Base-by-base conservation (phyloP, 1,140 invertebrate species). In the Sipha flava region DNA sequence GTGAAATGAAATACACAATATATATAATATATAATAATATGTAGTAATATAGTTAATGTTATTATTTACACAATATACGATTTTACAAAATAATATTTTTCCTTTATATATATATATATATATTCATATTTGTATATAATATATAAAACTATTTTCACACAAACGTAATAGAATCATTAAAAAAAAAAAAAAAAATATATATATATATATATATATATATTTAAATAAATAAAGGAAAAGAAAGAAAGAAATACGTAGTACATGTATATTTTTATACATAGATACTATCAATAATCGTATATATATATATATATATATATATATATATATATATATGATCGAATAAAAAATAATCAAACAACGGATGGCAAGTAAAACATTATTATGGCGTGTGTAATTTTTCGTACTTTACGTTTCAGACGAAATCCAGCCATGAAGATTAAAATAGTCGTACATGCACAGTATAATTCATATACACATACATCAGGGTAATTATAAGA, bases 81-180 rank as follows among this genome's bases (percentile, higher is more conserved):
- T 70, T 70, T 47, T 47, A 70, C 66, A 47, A 47, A 70, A 70
- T 70, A 47, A 66, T 70, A 29, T 47, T 70, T 70, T 70, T 29
- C 23, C 23, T 29, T 70, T 47, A 29, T 64, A 37, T 37, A 37
- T 40, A 40, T 40, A 64, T 68, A 68, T 70, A 70, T 68, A 18
- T 47, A 43, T 45, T 43, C 12, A 23, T 43, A 66, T 31, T 59
- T 18, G n/a, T n/a, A n/a, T n/a, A n/a, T n/a, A 23, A 14, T 43
- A 43, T 70, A 70, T 47, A 70, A 70, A 70, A 70, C 43, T 47
- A 47, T 29, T 70, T 18, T 70, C 66, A 70, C 66, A 70, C 66
- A 47, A 70, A 70, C 66, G 66, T 47, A 70, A 70, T 47, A 45
- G 23, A 47, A 70, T 45, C 64, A 23, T 68, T 18, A 14, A 40